These are phyloP conservation scores for Theonella swinhoei DNA, from an alignment of 37 sponge, comb jelly and placozoan genomes.

Conservation along the genomic window DNA sequence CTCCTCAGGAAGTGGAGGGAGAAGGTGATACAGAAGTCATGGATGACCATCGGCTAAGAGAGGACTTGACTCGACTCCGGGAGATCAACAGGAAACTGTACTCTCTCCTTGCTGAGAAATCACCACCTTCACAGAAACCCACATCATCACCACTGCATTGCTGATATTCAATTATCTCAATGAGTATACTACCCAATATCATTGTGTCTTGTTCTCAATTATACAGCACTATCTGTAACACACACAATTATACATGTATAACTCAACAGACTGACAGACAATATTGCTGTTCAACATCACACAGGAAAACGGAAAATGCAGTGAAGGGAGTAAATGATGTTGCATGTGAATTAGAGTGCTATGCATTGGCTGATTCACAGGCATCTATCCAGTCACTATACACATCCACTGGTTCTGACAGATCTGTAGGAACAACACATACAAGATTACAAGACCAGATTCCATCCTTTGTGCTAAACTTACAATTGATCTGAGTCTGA, in stretches of 20 bases:
- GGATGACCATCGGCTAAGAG: constrained; percentile 11
- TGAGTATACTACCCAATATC: no score
- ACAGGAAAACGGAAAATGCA: no score
- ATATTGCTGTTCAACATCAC: no score
- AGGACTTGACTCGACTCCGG: constrained; percentile 43
- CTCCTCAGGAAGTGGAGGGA: neutral
- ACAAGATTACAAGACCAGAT: neutral
- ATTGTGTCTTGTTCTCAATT: no score
- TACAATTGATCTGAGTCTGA: constrained; percentile 92
- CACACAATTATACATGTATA: no score
- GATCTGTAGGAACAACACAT: constrained; percentile 50
- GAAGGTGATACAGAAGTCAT: neutral
- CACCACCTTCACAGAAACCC: neutral
- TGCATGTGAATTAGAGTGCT: no score
- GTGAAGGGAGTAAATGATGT: no score
- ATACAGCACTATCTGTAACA: no score
- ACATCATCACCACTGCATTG: no score
- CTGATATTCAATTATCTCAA: no score
- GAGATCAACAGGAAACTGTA: constrained; percentile 54
- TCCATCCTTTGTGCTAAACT: constrained; percentile 2
- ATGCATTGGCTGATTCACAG: constrained; percentile 93
- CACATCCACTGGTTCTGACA: constrained; percentile 98
- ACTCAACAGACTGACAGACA: no score
- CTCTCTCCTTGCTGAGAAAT: constrained; percentile 13
- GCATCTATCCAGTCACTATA: constrained; percentile 99